phyloP scores from a whole-genome alignment of 2,113 vertebrate species.

The Mungos mungo region DNA sequence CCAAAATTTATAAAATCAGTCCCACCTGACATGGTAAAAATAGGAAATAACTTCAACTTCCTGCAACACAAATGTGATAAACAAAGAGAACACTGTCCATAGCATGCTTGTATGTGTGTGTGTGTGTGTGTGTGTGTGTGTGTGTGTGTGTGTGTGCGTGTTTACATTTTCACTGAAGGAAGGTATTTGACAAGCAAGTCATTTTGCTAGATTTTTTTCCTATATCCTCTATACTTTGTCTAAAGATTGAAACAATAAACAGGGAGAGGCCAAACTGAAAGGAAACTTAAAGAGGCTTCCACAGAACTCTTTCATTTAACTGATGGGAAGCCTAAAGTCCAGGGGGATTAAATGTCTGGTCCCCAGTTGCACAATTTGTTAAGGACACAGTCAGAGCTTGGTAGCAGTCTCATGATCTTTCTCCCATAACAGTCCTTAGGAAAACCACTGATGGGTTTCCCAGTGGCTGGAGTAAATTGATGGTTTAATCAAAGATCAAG shows the following conservation, averaged over 20 bases:
- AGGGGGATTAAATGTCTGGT: neutral
- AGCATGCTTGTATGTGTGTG: neutral
- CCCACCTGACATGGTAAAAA: neutral
- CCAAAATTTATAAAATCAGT: neutral
- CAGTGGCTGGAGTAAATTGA: neutral
- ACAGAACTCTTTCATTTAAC: neutral
- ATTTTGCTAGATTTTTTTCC: neutral
- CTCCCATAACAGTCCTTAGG: neutral
- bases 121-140: accelerated
- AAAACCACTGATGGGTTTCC: neutral
- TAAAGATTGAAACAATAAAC: neutral
- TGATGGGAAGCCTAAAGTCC: neutral
- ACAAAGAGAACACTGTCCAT: neutral
- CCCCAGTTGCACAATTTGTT: neutral
- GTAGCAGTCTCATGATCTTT: neutral
- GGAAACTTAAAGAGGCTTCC: neutral
- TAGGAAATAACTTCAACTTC: neutral
- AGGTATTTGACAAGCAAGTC: neutral
- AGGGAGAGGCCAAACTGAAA: neutral
- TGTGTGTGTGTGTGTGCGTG: accelerated
- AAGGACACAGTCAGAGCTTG: neutral
- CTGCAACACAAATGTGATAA: neutral
- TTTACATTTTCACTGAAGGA: neutral
- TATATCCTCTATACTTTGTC: neutral
- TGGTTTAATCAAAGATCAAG: conserved; percentile 8